Evolutionary conservation across 2,797 vertebrate genomes (phyloP).

Genomic region (Pempheris klunzingeri): DNA sequence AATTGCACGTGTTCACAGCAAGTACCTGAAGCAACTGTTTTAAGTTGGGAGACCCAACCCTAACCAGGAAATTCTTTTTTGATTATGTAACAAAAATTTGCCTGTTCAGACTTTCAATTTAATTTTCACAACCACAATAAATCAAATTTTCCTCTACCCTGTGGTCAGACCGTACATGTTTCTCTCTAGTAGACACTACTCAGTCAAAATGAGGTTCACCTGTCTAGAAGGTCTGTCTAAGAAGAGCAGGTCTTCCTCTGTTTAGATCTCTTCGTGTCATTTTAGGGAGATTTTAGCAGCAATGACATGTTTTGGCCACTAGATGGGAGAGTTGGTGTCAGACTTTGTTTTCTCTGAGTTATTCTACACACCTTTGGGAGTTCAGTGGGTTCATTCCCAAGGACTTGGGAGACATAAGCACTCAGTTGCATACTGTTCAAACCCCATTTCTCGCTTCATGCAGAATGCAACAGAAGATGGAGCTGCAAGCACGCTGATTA

Average conservation of each 20-base stretch:
- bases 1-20: conserved; percentile 21
- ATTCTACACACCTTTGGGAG: conserved; percentile 67
- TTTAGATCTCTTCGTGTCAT: not conserved
- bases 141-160: conserved; percentile 44
- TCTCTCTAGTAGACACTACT: not conserved
- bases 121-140: conserved; percentile 69
- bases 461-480: conserved; percentile 37
- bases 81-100: conserved; percentile 26
- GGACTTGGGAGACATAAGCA: conserved; percentile 69
- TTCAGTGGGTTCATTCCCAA: conserved; percentile 81
- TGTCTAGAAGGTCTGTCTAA: not conserved
- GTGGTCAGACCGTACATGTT: conserved; percentile 2
- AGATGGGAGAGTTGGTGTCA: conserved; percentile 69
- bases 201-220: not conserved
- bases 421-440: conserved; percentile 50
- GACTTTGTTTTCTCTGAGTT: conserved; percentile 11
- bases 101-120: conserved; percentile 37
- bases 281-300: not conserved
- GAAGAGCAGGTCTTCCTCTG: not conserved
- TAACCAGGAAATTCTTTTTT: conserved; percentile 10
- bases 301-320: conserved; percentile 58
- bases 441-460: conserved; percentile 53
- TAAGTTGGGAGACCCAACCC: not conserved
- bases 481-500: conserved; percentile 44
- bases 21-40: conserved; percentile 18